Conservation (phyloP, 2,888 invertebrate species). For the Cyaniris semiargus region DNA sequence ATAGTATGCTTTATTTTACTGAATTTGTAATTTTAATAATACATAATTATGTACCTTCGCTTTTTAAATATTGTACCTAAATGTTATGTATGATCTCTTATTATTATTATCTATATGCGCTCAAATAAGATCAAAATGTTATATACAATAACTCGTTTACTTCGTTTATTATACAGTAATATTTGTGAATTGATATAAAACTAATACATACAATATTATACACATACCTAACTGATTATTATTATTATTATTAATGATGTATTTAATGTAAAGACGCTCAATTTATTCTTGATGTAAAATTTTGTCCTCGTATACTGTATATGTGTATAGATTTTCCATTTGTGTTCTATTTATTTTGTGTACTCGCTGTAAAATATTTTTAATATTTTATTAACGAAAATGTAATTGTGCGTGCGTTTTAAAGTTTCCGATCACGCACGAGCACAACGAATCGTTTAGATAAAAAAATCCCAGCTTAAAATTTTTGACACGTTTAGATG, state of each 20-base stretch:
- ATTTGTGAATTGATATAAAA: constrained; percentile 16
- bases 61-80: background rate
- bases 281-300: constrained; percentile 34
- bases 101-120: constrained; percentile 1
- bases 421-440: background rate
- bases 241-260: constrained; percentile 15
- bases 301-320: constrained; percentile 35
- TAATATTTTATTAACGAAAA: background rate
- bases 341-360: constrained; percentile 26
- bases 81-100: constrained; percentile 4
- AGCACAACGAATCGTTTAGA: constrained; percentile 12
- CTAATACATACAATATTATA: constrained; percentile 24
- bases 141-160: background rate
- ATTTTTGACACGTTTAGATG: constrained; percentile 18
- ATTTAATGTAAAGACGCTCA: constrained; percentile 32
- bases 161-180: constrained; percentile 16
- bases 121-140: constrained; percentile 5
- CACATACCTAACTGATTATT: constrained; percentile 17
- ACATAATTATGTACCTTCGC: background rate
- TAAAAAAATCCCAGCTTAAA: background rate
- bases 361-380: background rate
- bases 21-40: background rate
- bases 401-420: constrained; percentile 26
- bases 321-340: constrained; percentile 34
- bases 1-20: constrained; percentile 5